phyloP scores from a whole-genome alignment of 2,797 vertebrate genomes.

The Kryptopterus vitreolus region DNA sequence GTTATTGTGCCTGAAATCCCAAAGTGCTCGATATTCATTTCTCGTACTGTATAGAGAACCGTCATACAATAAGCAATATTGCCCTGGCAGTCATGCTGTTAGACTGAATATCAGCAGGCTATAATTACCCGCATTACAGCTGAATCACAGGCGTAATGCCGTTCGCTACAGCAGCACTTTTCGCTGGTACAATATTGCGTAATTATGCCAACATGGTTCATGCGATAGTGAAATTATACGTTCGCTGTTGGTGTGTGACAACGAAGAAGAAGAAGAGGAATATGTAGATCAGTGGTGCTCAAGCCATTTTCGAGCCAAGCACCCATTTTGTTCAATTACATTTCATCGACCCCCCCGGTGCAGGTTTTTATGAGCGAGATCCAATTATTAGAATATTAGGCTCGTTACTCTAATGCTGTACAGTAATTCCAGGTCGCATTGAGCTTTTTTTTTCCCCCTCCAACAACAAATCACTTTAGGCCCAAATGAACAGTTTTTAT shows the following conservation, averaged over 20 bases:
- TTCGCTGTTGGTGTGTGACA: conserved; percentile 1
- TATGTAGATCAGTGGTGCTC: neutral
- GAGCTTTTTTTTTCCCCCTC: neutral
- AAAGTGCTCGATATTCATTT: neutral
- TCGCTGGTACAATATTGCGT: neutral
- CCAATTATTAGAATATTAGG: neutral
- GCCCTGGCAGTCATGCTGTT: neutral
- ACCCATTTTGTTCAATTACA: neutral
- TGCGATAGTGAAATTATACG: neutral
- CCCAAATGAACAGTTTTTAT: neutral
- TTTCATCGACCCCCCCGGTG: neutral
- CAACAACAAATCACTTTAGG: neutral
- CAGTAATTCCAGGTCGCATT: neutral
- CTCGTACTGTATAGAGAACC: neutral
- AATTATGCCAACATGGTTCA: neutral
- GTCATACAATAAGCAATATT: conserved; percentile 3
- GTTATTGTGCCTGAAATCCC: neutral
- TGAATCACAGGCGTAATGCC: neutral
- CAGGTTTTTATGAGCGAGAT: neutral
- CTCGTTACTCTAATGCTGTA: neutral
- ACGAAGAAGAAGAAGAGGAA: no score
- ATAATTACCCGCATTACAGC: neutral
- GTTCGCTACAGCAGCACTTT: neutral
- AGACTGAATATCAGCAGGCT: conserved; percentile 1
- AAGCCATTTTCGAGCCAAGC: neutral